Percentiles rank a stretch among this genome's conserved stretches.
Evolutionary conservation across 2,888 invertebrate genomes (phyloP).

Genomic region (Geophilus truncorum): DNA sequence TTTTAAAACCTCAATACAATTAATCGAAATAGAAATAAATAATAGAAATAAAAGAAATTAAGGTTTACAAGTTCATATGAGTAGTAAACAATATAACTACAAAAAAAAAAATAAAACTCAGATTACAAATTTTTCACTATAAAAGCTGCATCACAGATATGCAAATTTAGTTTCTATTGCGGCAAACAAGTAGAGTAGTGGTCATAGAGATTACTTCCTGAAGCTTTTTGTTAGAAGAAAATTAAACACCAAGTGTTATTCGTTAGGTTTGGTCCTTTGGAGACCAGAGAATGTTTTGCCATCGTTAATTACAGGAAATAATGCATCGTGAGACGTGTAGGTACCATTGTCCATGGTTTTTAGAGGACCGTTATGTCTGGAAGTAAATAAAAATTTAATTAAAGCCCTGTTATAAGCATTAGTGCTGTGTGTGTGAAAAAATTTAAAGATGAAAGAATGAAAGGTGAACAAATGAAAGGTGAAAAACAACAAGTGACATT

Average conservation of each 20-base stretch:
- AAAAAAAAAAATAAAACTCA: background rate
- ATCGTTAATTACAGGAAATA: constrained; percentile 6
- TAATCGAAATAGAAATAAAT: no score
- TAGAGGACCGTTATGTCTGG: constrained; percentile 5
- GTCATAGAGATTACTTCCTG: no score
- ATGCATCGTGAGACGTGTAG: constrained; percentile 10
- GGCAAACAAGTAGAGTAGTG: no score
- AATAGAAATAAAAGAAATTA: no score
- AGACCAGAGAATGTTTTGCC: background rate
- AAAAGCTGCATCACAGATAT: background rate
- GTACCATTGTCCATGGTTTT: background rate
- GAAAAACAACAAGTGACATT: background rate
- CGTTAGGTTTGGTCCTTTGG: background rate
- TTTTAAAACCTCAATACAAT: no score
- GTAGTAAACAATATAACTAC: no score
- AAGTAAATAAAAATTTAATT: constrained; percentile 14
- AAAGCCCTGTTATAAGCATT: background rate
- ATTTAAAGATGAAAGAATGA: background rate
- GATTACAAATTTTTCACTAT: background rate
- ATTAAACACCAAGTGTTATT: background rate
- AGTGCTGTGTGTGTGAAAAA: background rate
- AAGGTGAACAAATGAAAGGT: background rate
- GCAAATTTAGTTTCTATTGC: background rate
- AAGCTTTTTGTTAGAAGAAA: background rate
- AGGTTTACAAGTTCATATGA: no score